Conservation (phyloP, 2,113 vertebrate species). For the Nothoprocta pentlandii region DNA sequence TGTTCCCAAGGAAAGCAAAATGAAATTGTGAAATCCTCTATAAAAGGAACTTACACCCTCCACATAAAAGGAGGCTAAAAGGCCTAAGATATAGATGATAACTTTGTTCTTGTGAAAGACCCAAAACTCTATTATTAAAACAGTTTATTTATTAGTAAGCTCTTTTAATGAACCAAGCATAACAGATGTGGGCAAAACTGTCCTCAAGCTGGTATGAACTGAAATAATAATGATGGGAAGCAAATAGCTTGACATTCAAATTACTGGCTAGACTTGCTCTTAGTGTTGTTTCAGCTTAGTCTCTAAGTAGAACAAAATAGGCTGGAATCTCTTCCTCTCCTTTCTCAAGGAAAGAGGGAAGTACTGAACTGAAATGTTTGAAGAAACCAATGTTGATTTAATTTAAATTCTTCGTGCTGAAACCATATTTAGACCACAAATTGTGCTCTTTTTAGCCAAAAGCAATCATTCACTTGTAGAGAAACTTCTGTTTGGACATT, state of each 20-base stretch:
- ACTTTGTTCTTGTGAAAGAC: slow-evolving; percentile 15
- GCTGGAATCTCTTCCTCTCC: not conserved
- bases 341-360: not conserved
- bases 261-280: slow-evolving; percentile 39
- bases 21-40: slow-evolving; percentile 2
- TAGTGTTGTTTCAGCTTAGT: not conserved
- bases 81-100: slow-evolving; percentile 7
- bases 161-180: slow-evolving; percentile 18
- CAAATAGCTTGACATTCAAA: not conserved
- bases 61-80: slow-evolving; percentile 52
- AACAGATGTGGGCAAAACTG: slow-evolving; percentile 42
- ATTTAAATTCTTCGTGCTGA: not conserved
- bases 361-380: not conserved
- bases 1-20: not conserved
- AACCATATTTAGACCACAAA: not conserved
- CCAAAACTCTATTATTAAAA: slow-evolving; percentile 37
- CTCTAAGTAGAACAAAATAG: not conserved
- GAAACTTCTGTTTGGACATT: not conserved
- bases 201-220: not conserved
- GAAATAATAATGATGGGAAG: slow-evolving; percentile 9
- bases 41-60: slow-evolving; percentile 16
- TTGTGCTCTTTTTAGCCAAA: not conserved
- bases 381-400: not conserved
- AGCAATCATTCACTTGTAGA: fast-evolving
- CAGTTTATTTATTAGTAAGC: slow-evolving; percentile 29